A percentile compares a stretch with the other conserved stretches of the same genome.
These are phyloP conservation scores for Chiloscyllium punctatum DNA, from an alignment of 2,797 vertebrate genomes.

Conservation along the genomic window DNA sequence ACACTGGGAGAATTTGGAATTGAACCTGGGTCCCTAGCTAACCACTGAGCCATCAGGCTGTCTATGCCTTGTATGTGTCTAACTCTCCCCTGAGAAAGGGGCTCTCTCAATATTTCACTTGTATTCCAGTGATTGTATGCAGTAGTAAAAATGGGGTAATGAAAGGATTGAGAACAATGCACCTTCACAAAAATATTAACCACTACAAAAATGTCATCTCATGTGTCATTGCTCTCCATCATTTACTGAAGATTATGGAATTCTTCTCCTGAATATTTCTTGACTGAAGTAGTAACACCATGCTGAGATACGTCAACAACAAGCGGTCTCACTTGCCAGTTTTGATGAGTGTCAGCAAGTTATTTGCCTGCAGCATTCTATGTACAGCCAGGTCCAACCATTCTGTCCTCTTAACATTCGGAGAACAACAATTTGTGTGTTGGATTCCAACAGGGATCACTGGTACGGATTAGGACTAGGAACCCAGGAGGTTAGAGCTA, in stretches of 20 bases:
- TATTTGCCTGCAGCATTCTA: background rate
- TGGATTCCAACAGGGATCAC: background rate
- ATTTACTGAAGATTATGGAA: background rate
- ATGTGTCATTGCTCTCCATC: background rate
- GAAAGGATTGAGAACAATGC: background rate
- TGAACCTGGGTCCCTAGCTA: too few species aligned
- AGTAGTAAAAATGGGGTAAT: background rate
- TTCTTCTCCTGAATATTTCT: background rate
- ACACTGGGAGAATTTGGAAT: too few species aligned
- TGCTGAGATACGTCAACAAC: background rate
- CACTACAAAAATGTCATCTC: background rate
- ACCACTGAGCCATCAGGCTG: too few species aligned
- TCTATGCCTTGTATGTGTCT: too few species aligned
- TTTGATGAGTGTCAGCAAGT: background rate
- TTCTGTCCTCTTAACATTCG: background rate
- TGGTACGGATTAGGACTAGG: background rate
- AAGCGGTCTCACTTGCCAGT: background rate
- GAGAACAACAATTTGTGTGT: background rate
- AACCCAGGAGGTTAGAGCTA: background rate
- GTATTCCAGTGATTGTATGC: background rate
- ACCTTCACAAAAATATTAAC: background rate
- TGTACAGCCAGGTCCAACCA: background rate
- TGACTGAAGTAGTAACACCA: background rate
- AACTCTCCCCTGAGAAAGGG: too few species aligned
- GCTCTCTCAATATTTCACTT: too few species aligned